These are phyloP conservation scores for Phalacrocorax pelagicus DNA, from an alignment of 2,113 vertebrate species.

Conservation along the genomic window DNA sequence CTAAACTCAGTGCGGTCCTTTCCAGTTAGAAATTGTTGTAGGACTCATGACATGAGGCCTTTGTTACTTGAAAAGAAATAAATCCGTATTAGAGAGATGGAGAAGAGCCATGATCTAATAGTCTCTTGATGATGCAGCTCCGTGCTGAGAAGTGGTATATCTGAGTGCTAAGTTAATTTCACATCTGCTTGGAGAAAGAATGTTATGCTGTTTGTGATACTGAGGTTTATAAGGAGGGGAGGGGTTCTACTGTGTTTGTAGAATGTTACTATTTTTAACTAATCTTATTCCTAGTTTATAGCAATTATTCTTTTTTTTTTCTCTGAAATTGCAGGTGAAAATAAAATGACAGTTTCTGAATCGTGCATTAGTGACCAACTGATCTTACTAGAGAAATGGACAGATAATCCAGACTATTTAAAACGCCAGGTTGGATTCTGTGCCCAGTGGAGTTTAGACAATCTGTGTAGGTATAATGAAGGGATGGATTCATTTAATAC, in stretches of 20 bases:
- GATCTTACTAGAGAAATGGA: slow-evolving; percentile 90
- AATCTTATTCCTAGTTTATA: neutral
- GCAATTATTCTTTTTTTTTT: neutral
- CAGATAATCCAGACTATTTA: slow-evolving; percentile 89
- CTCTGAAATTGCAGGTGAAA: slow-evolving; percentile 85
- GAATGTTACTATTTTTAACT: neutral
- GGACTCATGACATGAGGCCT: neutral
- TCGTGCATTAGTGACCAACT: slow-evolving; percentile 92
- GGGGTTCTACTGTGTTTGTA: neutral
- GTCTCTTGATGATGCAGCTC: neutral
- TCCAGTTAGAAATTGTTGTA: neutral
- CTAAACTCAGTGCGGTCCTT: neutral
- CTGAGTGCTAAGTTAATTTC: neutral
- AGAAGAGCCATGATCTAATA: neutral
- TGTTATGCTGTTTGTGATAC: neutral
- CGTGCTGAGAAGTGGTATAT: neutral
- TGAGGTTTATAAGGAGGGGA: neutral
- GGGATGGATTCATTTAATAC: neutral
- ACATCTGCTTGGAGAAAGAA: neutral
- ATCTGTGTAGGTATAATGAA: slow-evolving; percentile 88
- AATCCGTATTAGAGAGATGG: neutral
- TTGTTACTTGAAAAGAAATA: neutral
- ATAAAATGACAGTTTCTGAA: slow-evolving; percentile 94
- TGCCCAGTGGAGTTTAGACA: slow-evolving; percentile 98
- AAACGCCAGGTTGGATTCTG: slow-evolving; percentile 99